Base-by-base conservation (phyloP, 2,113 vertebrate genomes). In the Rhabdornis inornatus region DNA sequence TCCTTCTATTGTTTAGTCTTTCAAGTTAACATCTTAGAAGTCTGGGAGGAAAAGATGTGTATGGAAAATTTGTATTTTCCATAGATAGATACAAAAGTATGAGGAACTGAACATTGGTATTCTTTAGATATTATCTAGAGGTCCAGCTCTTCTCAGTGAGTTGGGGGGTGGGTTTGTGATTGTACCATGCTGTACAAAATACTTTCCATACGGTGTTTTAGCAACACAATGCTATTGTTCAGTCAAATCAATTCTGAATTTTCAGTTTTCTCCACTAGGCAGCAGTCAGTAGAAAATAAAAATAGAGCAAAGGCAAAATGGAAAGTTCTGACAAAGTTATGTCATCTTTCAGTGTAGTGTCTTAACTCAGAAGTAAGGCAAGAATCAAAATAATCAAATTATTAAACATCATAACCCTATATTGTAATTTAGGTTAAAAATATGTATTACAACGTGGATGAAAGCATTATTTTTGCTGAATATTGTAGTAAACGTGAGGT, bases 401-500 rank as follows among this genome's bases (percentile, higher is more conserved):
- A 88, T 95, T 96, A 96, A 95, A 76, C 42, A 47, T 92, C 39
- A 77, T 87, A 78, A 78, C 50, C 49, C 65, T 80, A 65, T 63
- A 74, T 81, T 82, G 27, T 52, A 65, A 56, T 55, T 83, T 86
- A 89, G 47, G 39, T 76, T 33, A 23, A 83, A 39, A 79, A 78
- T 86, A 45, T 81, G 28, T 88, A 56, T 89, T 76, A 52, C 47
- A 83, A 89, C 96, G 69, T 92, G 75, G 76, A 81, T 33, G 61
- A 91, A 95, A 92, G 56, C 20, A 16, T 68, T 94, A 44, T 87
- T 96, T 64, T 87, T 93, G 66, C 61, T 92, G 75, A 95, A 80
- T 91, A 97, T 98, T 97, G 65, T 92, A 93, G 94, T 97, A 98
- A 99, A 98, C 75, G 91, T 92, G 92, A 88, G 95, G 90, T 97